Percentiles rank a stretch among this genome's conserved stretches.
Conservation (phyloP, 2,888 invertebrate genomes). For the Papilio demoleus region DNA sequence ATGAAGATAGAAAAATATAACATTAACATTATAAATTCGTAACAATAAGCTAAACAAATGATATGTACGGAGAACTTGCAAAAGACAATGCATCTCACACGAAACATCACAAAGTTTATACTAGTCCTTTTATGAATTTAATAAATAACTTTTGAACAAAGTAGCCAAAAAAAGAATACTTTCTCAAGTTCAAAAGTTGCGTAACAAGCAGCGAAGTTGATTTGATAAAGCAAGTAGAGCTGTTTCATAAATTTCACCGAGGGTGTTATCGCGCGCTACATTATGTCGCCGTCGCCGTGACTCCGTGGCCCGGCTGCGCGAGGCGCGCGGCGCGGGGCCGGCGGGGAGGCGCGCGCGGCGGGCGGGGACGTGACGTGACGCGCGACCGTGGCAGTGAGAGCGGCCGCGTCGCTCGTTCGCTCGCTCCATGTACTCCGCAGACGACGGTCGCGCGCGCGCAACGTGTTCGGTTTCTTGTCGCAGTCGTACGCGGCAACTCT, state of each 20-base stretch:
- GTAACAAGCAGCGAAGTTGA: slow-evolving; percentile 70
- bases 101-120: neutral
- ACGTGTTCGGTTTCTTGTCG: slow-evolving; percentile 69
- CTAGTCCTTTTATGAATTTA: neutral
- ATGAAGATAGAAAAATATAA: neutral
- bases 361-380: slow-evolving; percentile 75
- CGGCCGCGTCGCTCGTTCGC: slow-evolving; percentile 76
- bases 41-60: neutral
- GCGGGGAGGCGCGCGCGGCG: slow-evolving; percentile 53
- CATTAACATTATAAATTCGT: neutral
- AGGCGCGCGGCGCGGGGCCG: slow-evolving; percentile 50
- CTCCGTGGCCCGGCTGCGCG: slow-evolving; percentile 78
- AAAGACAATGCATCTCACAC: neutral
- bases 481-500: slow-evolving; percentile 63
- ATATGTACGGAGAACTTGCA: slow-evolving; percentile 10
- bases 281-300: slow-evolving; percentile 66
- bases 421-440: slow-evolving; percentile 74
- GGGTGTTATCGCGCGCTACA: slow-evolving; percentile 79
- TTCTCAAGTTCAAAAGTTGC: slow-evolving; percentile 72
- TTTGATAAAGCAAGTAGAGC: slow-evolving; percentile 69
- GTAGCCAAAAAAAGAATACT: slow-evolving; percentile 46
- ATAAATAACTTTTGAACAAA: neutral
- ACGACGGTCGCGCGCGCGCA: slow-evolving; percentile 79
- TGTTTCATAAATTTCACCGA: slow-evolving; percentile 69
- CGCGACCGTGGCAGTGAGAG: slow-evolving; percentile 83